Evolutionary conservation across 1,140 invertebrate genomes (phyloP).

Genomic region (Phymastichus coffea): DNA sequence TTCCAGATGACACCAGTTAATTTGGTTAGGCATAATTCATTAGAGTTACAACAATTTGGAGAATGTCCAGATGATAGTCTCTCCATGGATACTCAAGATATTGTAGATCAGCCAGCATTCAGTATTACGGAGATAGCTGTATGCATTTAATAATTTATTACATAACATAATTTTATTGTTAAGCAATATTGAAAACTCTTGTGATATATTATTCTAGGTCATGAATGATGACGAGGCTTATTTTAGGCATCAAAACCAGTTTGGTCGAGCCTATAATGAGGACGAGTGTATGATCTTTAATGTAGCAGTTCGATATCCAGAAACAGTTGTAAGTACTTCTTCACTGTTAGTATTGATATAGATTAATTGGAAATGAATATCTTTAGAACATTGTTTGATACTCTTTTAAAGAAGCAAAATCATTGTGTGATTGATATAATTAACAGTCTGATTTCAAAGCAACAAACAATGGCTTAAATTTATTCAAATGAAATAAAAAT

Average conservation of each 20-base stretch:
- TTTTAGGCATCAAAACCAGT: slow-evolving; percentile 75
- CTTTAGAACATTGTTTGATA: slow-evolving; percentile 9
- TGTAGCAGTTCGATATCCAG: slow-evolving; percentile 71
- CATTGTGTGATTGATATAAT: too few species aligned
- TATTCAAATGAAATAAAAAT: too few species aligned
- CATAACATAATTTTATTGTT: too few species aligned
- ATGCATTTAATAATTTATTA: slow-evolving; percentile 33
- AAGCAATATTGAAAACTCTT: neutral
- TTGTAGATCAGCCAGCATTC: slow-evolving; percentile 55
- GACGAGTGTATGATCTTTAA: slow-evolving; percentile 82
- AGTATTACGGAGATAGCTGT: slow-evolving; percentile 60
- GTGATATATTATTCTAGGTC: slow-evolving; percentile 44
- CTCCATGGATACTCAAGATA: slow-evolving; percentile 60
- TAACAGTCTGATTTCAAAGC: too few species aligned
- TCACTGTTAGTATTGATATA: neutral
- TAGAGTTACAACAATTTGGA: slow-evolving; percentile 51
- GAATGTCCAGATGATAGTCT: slow-evolving; percentile 58
- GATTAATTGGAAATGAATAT: slow-evolving; percentile 8
- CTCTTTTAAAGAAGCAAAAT: too few species aligned
- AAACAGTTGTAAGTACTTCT: slow-evolving; percentile 63
- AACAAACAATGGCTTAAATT: too few species aligned
- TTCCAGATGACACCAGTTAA: slow-evolving; percentile 75
- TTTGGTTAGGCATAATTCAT: slow-evolving; percentile 61
- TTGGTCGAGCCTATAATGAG: slow-evolving; percentile 73
- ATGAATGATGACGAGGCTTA: slow-evolving; percentile 67